Evolutionary conservation across 2,888 invertebrate genomes (phyloP), one percentile per base, ranked within the genome.

Genomic region (Abrostola tripartita): DNA sequence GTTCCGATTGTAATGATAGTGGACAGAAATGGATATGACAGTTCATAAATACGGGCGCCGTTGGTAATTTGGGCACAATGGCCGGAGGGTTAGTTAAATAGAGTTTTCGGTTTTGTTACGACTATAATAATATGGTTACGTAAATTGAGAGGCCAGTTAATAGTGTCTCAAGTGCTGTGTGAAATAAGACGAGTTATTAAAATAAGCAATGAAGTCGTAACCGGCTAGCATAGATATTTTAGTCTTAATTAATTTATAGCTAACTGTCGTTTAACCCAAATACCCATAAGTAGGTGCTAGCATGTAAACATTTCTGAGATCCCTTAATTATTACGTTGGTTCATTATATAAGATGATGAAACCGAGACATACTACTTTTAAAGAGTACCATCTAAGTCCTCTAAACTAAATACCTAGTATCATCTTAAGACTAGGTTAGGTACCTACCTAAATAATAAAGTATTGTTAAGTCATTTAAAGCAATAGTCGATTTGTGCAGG

Each of bases 1-100:
- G 74, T 84, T 86, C 83, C 85, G 83, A 86, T 85, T 85, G 84
- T 85, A 87, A 84, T 84, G 85, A 88, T 85, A 81, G 81, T 76
- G 67, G 69, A 70, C 68, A 78, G 73, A 78, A 71, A 75, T 78
- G 50, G 56, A 50, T 76, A 56, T 65, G 80, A 81, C 74, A 76
- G 71, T 74, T 65, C 65, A 66, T 71, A 79, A 81, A 78, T 78
- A 62, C 49, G 24, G 51, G 63, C 57, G 66, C 64, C 51, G 38
- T 52, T 64, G 12, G 60, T 67, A 67, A 70, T 79, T 72, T 78
- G 52, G 66, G 65, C 47, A 61, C 54, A 55, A 74, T 71, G 53
- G 68, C 79, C 73, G 36, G 56, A 60, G 66, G 81, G 62, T 57
- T 50, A 12, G 44, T 50, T 52, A 44, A 56, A 68, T 75, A 56